Conservation (phyloP, 2,113 vertebrate genomes). For the Ursus arctos region DNA sequence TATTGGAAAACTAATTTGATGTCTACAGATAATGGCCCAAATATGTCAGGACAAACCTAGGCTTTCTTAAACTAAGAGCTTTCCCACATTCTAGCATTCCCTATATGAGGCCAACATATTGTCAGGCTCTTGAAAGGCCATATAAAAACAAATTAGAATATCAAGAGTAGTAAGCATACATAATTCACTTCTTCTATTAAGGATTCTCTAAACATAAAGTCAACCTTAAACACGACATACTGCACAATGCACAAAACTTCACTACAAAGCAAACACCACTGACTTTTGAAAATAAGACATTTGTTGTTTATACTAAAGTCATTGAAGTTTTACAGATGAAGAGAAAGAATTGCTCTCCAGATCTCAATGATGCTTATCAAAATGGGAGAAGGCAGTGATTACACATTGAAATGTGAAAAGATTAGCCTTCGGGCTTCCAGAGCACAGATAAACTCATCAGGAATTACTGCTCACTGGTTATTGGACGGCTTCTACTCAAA, state of each 20-base stretch:
- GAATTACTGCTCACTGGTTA: not conserved
- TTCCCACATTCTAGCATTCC: not conserved
- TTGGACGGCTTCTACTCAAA: not conserved
- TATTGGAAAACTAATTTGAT: not conserved
- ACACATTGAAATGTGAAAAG: not conserved
- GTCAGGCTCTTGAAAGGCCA: not conserved
- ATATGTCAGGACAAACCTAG: not conserved
- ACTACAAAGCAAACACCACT: not conserved
- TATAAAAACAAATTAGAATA: not conserved
- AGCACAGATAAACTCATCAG: not conserved
- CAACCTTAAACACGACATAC: not conserved
- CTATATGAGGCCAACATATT: not conserved
- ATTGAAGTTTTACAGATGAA: conserved; percentile 58
- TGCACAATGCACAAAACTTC: not conserved
- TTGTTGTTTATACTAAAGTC: conserved; percentile 42
- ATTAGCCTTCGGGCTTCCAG: not conserved
- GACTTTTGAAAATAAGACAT: conserved; percentile 31
- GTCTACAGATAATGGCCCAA: not conserved
- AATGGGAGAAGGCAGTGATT: conserved; percentile 40
- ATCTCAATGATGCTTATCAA: conserved; percentile 67
- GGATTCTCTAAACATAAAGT: not conserved
- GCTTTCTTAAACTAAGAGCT: not conserved
- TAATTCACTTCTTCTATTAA: not conserved
- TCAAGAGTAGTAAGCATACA: not conserved
- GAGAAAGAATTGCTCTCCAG: conserved; percentile 4